Conservation (phyloP, 1,140 invertebrate species). For the Brachionus asplanchnoidis region DNA sequence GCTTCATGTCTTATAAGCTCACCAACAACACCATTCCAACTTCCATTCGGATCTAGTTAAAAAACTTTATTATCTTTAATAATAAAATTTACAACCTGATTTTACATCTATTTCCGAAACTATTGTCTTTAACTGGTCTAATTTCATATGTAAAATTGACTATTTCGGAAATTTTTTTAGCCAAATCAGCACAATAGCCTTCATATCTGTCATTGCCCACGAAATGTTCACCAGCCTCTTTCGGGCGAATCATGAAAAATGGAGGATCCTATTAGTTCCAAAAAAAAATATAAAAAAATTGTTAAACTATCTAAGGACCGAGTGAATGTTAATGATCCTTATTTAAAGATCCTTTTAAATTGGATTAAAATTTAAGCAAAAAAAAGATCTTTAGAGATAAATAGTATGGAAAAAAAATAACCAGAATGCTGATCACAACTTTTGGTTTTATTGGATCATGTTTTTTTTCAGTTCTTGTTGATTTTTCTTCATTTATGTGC, state of each 20-base stretch:
- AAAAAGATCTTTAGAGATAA: too few relatives aligned
- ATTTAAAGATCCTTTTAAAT: not conserved
- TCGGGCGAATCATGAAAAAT: slow-evolving; percentile 27
- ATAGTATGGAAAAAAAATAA: not conserved
- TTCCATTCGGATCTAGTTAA: slow-evolving; percentile 9
- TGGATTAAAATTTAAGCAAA: not conserved
- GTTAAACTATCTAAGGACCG: too few relatives aligned
- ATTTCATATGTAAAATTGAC: slow-evolving; percentile 39
- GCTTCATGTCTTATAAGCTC: slow-evolving; percentile 46
- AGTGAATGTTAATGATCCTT: too few relatives aligned
- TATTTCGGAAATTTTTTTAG: slow-evolving; percentile 11
- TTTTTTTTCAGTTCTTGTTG: not conserved
- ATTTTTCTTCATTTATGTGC: not conserved
- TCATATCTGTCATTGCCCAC: slow-evolving; percentile 24
- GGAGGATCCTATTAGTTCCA: not conserved
- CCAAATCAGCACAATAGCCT: slow-evolving; percentile 36
- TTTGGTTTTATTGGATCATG: not conserved
- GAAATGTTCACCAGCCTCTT: slow-evolving; percentile 15
- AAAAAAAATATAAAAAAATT: not conserved
- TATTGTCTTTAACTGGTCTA: slow-evolving; percentile 19
- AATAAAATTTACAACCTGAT: too few relatives aligned
- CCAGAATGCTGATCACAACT: slow-evolving; percentile 29
- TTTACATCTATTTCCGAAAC: slow-evolving; percentile 14
- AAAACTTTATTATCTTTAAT: not conserved
- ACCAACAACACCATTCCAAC: slow-evolving; percentile 47